Percentiles rank a stretch among this genome's conserved stretches.
phyloP scores from a whole-genome alignment of 1,140 invertebrate genomes.

The Sinonovacula constricta region DNA sequence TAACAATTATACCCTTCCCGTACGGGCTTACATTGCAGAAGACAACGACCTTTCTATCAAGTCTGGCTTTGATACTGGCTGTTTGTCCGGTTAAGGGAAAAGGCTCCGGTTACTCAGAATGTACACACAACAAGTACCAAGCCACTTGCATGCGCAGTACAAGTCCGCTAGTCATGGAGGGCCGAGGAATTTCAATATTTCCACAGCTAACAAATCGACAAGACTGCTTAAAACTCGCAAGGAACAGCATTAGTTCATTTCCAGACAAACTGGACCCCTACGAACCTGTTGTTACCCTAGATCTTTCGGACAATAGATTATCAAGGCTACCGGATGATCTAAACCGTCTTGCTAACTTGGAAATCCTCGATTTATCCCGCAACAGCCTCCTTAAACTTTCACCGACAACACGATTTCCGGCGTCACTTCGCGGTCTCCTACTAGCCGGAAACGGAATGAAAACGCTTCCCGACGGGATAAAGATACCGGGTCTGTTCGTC shows the following conservation, averaged over 20 bases:
- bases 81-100: too few relatives aligned
- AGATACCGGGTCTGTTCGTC: slow-evolving; percentile 23
- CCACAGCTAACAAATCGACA: background rate
- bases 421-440: slow-evolving; percentile 9
- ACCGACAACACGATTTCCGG: slow-evolving; percentile 14
- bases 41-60: too few relatives aligned
- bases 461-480: slow-evolving; percentile 6
- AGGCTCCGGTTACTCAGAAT: slow-evolving; percentile 22
- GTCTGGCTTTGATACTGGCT: too few relatives aligned
- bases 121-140: slow-evolving; percentile 8
- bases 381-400: slow-evolving; percentile 2
- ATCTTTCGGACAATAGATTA: slow-evolving; percentile 8
- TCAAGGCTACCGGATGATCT: slow-evolving; percentile 12
- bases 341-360: background rate
- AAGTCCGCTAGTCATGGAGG: background rate
- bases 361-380: slow-evolving; percentile 18
- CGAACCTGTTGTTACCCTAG: slow-evolving; percentile 3
- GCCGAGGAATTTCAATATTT: background rate
- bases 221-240: slow-evolving; percentile 7
- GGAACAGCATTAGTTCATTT: slow-evolving; percentile 11
- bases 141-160: background rate
- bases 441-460: slow-evolving; percentile 20
- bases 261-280: slow-evolving; percentile 15
- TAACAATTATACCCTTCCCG: too few relatives aligned
- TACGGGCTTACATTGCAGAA: too few relatives aligned